Percentiles rank a stretch among this genome's conserved stretches.
Evolutionary conservation across 2,797 vertebrate species (phyloP).

Genomic region (Cephalopachus bancanus): DNA sequence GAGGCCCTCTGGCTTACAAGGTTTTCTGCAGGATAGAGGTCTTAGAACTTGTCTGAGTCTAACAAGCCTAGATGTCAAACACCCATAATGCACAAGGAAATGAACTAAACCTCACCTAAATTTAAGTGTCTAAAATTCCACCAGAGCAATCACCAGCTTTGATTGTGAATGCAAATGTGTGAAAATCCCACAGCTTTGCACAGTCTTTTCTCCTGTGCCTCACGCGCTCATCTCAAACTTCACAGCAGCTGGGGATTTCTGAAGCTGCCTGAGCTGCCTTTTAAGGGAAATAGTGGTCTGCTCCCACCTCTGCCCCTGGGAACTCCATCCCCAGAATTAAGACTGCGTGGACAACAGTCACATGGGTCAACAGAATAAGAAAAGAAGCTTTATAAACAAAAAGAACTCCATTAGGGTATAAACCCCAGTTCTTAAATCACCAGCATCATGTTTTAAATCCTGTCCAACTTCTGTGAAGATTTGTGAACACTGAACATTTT

Average conservation of each 20-base stretch:
- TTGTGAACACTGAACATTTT: background rate
- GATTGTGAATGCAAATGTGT: constrained; percentile 2
- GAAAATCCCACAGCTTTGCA: constrained; percentile 40
- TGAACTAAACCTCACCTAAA: background rate
- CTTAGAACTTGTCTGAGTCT: background rate
- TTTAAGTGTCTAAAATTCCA: background rate
- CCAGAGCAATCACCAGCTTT: background rate
- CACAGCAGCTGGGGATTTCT: background rate
- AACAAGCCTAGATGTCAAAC: background rate
- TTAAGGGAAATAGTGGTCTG: constrained; percentile 4
- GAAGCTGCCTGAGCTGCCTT: constrained; percentile 14
- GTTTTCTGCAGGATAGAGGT: background rate
- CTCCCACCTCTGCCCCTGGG: background rate
- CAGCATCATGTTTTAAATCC: background rate
- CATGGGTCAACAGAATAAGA: background rate
- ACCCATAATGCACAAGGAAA: background rate
- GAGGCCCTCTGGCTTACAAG: background rate
- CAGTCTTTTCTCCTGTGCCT: background rate
- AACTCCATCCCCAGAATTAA: background rate
- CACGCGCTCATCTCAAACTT: background rate
- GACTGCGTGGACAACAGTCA: constrained; percentile 14
- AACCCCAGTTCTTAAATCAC: background rate
- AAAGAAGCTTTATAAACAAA: constrained; percentile 21
- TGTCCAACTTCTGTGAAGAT: constrained; percentile 6
- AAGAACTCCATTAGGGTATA: background rate